Evolutionary conservation across 2,888 invertebrate genomes (phyloP), one percentile per base, ranked within the genome.

Genomic region (Erebia aethiops): DNA sequence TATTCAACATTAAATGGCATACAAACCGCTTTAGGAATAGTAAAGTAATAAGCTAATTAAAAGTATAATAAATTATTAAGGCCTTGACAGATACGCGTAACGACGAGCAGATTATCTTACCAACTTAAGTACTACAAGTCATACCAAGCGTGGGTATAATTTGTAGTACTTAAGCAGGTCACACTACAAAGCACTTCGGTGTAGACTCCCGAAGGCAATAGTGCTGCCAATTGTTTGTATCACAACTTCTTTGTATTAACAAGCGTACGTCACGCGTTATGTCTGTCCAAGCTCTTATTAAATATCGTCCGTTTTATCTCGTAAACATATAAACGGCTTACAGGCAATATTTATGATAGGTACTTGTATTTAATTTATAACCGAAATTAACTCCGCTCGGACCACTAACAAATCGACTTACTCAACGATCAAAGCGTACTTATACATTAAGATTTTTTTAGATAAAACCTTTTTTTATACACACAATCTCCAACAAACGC

Each of bases 401-500:
- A 69, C 84, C 54, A 81, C 87, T 88, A 91, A 88, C 87, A 87
- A 88, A 64, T 88, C 87, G 86, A 79, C 79, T 88, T 89, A 90
- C 83, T 75, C 80, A 81, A 84, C 87, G 87, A 88, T 86, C 82
- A 83, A 89, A 91, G 88, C 88, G 82, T 89, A 87, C 87, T 86
- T 88, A n/a, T n/a, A 87, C 80, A 82, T 67, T 80, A 82, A 79
- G 80, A 83, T 35, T 35, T 16, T 58, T 51, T 62, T 83, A 67
- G 66, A 58, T 58, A 71, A 74, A 69, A 56, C 69, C 64, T 71
- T 73, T 71, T 86, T 68, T 71, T 73, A 86, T 87, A 87, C 88
- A 89, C 82, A 83, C 83, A 83, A 84, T 84, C 82, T 83, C 87
- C 88, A 92, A 92, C 88, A 89, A 87, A 86, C 87, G 87, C 89